phyloP scores from a whole-genome alignment of 2,888 invertebrate species.

The Diabrotica balteata region DNA sequence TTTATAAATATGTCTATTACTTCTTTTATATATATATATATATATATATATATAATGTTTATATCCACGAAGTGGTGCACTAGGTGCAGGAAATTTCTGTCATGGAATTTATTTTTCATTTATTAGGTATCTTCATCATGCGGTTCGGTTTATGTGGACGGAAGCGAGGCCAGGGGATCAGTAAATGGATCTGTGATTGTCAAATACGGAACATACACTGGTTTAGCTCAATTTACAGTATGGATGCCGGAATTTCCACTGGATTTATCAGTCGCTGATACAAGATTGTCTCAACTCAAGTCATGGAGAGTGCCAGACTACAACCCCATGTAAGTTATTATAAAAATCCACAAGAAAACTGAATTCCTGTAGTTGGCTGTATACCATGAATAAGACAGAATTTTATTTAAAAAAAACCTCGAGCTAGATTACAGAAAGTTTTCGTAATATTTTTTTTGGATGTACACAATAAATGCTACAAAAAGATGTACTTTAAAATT shows the following conservation, averaged over 20 bases:
- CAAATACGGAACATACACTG: constrained; percentile 90
- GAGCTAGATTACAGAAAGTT: not conserved
- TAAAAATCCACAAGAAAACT: not conserved
- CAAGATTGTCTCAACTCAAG: constrained; percentile 89
- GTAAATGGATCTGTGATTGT: constrained; percentile 94
- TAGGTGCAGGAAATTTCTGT: too few species aligned
- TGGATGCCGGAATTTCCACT: constrained; percentile 97
- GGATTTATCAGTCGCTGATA: constrained; percentile 88
- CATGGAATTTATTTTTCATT: too few species aligned
- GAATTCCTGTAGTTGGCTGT: not conserved
- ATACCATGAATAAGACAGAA: not conserved
- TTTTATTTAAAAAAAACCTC: too few species aligned
- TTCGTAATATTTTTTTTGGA: not conserved
- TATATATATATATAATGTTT: too few species aligned
- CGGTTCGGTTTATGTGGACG: constrained; percentile 95
- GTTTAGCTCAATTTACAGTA: constrained; percentile 87
- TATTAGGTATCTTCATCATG: constrained; percentile 92
- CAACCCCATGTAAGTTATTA: constrained; percentile 58
- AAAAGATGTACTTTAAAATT: too few species aligned
- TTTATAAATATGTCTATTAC: too few species aligned
- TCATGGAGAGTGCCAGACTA: constrained; percentile 93
- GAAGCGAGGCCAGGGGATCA: constrained; percentile 92
- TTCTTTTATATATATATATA: too few species aligned
- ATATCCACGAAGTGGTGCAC: too few species aligned
- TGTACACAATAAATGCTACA: too few species aligned